Evolutionary conservation across 2,113 vertebrate genomes (phyloP), one percentile per base, ranked within the genome.

Genomic region (Varanus komodoensis): DNA sequence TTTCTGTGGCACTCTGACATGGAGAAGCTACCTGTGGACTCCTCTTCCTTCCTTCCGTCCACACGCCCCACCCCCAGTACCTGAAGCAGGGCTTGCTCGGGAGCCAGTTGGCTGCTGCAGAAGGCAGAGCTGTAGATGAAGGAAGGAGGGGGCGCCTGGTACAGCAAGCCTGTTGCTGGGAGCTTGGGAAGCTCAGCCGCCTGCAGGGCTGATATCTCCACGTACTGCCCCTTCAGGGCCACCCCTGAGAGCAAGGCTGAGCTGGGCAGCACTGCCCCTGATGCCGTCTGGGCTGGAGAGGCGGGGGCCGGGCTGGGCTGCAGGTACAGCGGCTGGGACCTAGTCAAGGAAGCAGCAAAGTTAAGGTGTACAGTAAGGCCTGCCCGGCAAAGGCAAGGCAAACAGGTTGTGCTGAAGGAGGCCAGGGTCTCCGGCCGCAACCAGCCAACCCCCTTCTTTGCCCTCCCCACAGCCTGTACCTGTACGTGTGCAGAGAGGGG

Each of bases 221-320:
- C 80, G 71, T 96, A 97, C 92, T 97, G 97, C 82, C 97, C 96
- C 92, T 97, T 97, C 78, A 97, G 92, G 38, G 97, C 95, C 25
- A 96, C 89, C 21, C 96, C 97, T 1, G 97, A 97, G 64, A 97
- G 96, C 80, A 96, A 87, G 21, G 96, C 93, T 0, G 96, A 96
- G 15, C 79, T 83, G 38, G 87, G 71, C 64, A 89, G 84, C 68
- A 91, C 52, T 0, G 90, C 52, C 0, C 82, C 71, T 0, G 82
- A 27, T 29, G 87, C 82, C 4, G 73, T 57, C 69, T 78, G 87
- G 44, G 74, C 83, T 1, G 79, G 84, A 50, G 78, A 92, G 50
- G 94, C 81, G n/a, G 96, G 93, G 0, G 92, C 95, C 11, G 94
- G 94, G 88, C 95, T 93, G 0, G 96, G 92, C 79, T 95, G 94